Conservation (phyloP, 2,888 invertebrate species). For the Tyria jacobaeae region DNA sequence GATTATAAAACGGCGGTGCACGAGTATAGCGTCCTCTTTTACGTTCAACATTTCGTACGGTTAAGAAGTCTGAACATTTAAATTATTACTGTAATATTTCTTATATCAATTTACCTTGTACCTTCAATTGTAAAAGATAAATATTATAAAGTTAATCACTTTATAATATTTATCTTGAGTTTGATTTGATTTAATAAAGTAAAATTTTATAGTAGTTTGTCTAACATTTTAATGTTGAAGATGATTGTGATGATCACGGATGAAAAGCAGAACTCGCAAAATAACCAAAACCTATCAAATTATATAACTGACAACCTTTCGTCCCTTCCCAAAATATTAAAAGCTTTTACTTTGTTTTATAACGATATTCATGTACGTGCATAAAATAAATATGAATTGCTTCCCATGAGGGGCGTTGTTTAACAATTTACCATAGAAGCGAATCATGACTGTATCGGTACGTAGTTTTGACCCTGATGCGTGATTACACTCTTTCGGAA, state of each 20-base stretch:
- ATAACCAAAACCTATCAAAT: conserved; percentile 12
- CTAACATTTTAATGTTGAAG: background rate
- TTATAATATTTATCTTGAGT: too few relatives aligned
- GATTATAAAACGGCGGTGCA: too few relatives aligned
- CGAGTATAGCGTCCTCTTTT: too few relatives aligned
- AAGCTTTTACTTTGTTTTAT: conserved; percentile 36
- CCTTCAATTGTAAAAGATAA: too few relatives aligned
- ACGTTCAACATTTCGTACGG: too few relatives aligned
- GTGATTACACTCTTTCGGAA: conserved; percentile 47
- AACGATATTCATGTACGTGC: conserved; percentile 35
- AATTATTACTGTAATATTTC: too few relatives aligned
- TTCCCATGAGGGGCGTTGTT: conserved; percentile 36
- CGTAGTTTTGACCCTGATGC: conserved; percentile 40
- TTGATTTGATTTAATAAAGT: too few relatives aligned
- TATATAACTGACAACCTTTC: conserved; percentile 2
- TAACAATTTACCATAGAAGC: conserved; percentile 37
- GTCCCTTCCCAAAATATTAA: conserved; percentile 21
- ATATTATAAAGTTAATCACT: too few relatives aligned
- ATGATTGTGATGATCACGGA: background rate
- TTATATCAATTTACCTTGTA: too few relatives aligned
- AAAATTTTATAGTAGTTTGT: too few relatives aligned
- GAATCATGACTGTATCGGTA: conserved; percentile 44
- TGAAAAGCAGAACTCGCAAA: background rate
- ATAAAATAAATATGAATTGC: conserved; percentile 47
- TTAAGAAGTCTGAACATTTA: too few relatives aligned